Evolutionary conservation across 1,140 invertebrate genomes (phyloP), one percentile per base, ranked within the genome.

Genomic region (Drosophila kurseongensis): DNA sequence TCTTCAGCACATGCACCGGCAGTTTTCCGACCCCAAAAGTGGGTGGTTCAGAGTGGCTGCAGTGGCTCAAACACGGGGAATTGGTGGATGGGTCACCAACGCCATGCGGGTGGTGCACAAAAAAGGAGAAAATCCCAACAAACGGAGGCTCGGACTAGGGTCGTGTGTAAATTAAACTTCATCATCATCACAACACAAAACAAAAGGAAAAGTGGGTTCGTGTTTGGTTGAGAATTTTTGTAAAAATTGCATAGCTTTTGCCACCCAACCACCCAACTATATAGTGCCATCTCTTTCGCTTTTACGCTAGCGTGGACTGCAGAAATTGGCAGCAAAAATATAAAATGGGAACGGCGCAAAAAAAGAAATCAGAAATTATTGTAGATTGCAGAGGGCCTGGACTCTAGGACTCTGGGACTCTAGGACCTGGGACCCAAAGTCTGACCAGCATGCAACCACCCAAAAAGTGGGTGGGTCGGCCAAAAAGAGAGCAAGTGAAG

Each of bases 311-410:
- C 63, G 27, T 66, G 58, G 50, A 66, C 80, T 89, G 84, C 85
- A 89, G 80, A 84, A 86, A 89, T 89, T 90, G 84, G 84, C 84
- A 89, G 63, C 47, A 65, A 65, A 82, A 84, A 79, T 52, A 78
- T 67, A 62, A 65, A 63, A 54, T 65, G 61, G 56, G 63, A 79
- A 85, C 67, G 62, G 71, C 59, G 60, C 75, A 78, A 51, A 56
- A 40, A 89, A 89, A 80, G 84, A 89, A 88, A 84, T 89, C 84
- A 84, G 84, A 80, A 89, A 89, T 89, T 89, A 89, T 90, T 89
- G 85, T 89, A 89, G 84, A 89, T 89, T 89, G 85, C 80, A 75
- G 60, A 66, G 65, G 38, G 36, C 42, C 63, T 41, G 48, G 59
- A 60, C 41, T 12, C 13, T 44, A 35, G 75, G 55, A 54, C 57